phyloP scores from a whole-genome alignment of 1,140 invertebrate species.

The Danaus melanippus region DNA sequence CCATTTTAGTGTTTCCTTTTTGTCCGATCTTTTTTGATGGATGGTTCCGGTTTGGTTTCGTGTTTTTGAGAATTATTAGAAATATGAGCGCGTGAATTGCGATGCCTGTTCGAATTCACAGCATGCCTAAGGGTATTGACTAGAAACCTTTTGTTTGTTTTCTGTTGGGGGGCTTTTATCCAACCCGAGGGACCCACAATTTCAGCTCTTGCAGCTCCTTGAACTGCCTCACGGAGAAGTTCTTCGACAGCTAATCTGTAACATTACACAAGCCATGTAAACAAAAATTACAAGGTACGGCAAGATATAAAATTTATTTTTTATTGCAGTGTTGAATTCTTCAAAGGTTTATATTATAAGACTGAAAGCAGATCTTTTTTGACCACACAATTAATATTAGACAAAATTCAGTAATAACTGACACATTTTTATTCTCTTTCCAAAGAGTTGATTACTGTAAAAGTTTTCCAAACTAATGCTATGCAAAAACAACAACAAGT shows the following conservation, averaged over 20 bases:
- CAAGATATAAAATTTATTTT: no score
- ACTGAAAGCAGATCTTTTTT: no score
- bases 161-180: constrained; percentile 73
- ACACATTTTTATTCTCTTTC: no score
- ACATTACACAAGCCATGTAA: constrained; percentile 11
- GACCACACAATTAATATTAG: no score
- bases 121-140: constrained; percentile 64
- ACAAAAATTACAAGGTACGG: no score
- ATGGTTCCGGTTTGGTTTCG: constrained; percentile 40
- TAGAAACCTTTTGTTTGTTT: constrained; percentile 75
- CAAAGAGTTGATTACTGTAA: no score
- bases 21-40: constrained; percentile 58
- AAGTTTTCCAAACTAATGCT: no score
- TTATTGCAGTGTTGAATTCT: no score
- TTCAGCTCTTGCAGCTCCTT: constrained; percentile 74
- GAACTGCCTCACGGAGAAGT: constrained; percentile 74
- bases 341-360: no score
- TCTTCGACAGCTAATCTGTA: constrained; percentile 75
- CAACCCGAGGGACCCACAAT: constrained; percentile 76
- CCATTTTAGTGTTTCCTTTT: constrained; percentile 62
- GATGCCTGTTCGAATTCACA: constrained; percentile 62
- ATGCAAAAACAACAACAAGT: no score
- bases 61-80: constrained; percentile 39
- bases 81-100: constrained; percentile 31
- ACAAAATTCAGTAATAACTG: no score